Evolutionary conservation across 2,888 invertebrate genomes (phyloP).

Genomic region (Aphidoletes aphidimyza): DNA sequence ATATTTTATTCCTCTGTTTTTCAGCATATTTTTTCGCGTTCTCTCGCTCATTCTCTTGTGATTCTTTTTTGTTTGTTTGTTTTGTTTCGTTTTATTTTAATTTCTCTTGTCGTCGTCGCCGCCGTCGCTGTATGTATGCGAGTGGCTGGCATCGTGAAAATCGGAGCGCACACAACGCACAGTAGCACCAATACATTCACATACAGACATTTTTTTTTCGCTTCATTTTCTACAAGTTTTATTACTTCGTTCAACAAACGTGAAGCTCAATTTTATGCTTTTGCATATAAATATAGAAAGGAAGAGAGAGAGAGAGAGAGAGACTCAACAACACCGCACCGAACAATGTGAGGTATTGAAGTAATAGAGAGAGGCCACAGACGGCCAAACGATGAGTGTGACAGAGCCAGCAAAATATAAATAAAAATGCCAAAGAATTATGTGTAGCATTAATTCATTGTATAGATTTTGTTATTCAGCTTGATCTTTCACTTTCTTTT

Average conservation of each 20-base stretch:
- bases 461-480: slow-evolving; percentile 43
- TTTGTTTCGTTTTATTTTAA: slow-evolving; percentile 3
- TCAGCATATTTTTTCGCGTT: background rate
- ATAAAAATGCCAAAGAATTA: slow-evolving; percentile 29
- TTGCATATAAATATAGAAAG: background rate
- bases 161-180: background rate
- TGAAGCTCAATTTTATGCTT: slow-evolving; percentile 36
- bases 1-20: slow-evolving; percentile 4
- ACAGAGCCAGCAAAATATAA: background rate
- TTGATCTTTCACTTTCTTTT: slow-evolving; percentile 10
- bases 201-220: background rate
- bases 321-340: no score
- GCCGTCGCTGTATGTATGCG: background rate
- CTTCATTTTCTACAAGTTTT: slow-evolving; percentile 55
- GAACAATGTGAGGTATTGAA: slow-evolving; percentile 2
- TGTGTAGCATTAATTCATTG: slow-evolving; percentile 40
- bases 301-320: background rate
- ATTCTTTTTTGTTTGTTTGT: background rate
- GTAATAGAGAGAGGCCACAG: background rate
- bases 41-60: background rate
- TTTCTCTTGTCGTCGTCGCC: background rate
- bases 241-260: slow-evolving; percentile 55
- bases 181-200: background rate
- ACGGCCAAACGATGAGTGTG: background rate
- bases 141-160: background rate